Percentiles rank a stretch among this genome's conserved stretches.
Conservation (phyloP, 2,888 invertebrate species). For the Copidosoma aretas region DNA sequence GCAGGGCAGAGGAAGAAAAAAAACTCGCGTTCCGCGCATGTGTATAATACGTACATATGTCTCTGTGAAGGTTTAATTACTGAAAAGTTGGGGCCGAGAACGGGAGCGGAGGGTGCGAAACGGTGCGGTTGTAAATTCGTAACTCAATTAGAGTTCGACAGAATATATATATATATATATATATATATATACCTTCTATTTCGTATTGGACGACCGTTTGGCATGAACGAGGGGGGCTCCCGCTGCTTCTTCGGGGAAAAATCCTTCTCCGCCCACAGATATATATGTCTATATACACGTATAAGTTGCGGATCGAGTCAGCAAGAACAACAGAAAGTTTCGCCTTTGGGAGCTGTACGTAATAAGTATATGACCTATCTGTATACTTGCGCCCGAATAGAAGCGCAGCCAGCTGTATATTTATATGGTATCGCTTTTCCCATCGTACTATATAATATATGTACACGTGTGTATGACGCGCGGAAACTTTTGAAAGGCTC, state of each 20-base stretch:
- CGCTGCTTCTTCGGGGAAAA: background rate
- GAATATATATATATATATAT: background rate
- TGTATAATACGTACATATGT: too few species aligned
- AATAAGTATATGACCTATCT: too few species aligned
- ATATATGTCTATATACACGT: background rate
- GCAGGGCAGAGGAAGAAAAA: too few species aligned
- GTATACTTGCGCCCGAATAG: too few species aligned
- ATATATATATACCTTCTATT: too few species aligned
- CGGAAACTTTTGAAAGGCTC: slow-evolving; percentile 4
- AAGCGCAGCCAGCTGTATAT: too few species aligned
- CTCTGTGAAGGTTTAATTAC: background rate
- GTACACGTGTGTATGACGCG: too few species aligned
- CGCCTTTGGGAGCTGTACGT: background rate
- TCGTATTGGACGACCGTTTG: too few species aligned
- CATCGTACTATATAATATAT: too few species aligned
- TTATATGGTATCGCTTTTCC: background rate
- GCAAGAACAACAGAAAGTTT: slow-evolving; percentile 25
- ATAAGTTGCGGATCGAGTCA: slow-evolving; percentile 6
- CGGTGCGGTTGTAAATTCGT: slow-evolving; percentile 1
- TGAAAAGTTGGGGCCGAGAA: background rate
- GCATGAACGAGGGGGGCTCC: too few species aligned
- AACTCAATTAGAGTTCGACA: slow-evolving; percentile 10
- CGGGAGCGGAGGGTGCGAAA: background rate
- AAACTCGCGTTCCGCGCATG: too few species aligned
- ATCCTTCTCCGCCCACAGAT: background rate